Base-by-base conservation (phyloP, 30 jellyfish, hydroid and myxozoan genomes). In the Clytia hemisphaerica region DNA sequence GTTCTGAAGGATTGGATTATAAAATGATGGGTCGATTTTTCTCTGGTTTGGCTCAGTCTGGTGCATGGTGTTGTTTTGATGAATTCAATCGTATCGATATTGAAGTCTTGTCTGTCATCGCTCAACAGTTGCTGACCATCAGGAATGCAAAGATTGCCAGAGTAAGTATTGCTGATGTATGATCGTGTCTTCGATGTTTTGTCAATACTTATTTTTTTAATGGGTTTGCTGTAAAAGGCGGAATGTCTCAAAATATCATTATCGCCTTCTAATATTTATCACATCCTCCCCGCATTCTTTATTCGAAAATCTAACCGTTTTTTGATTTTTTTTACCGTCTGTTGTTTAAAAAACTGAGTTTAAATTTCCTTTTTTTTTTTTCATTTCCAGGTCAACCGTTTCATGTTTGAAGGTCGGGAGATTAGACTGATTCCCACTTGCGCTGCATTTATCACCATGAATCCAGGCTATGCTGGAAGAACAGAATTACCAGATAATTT, bases 61-160 rank as follows among this genome's bases (percentile, higher is more conserved):
- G 98, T 50, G 98, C 98, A 2, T 89, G 98, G 98, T 89, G 95
- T 42, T 89, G 98, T 72, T 89, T 89, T 82, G 98, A 89, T 63
- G 98, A 89, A 64, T 89, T 89, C 78, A 89, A 89, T 75, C 81
- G 98, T 32, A 89, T 89, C n/a, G 98, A 89, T 77, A 89, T 89
- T 33, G 98, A 89, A 76, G 95, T 81, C 29, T 82, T 89, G 42
- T 89, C 98, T 37, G 98, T 89, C 82, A 89, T 89, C 37, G 98
- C 98, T 1, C 98, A 89, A 67, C 98, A 89, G 71, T 83, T 89
- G 67, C 85, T 89, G 25, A 89, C 98, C 25, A 89, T 89, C 34
- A 61, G 98, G 34, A 89, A 89, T 63, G 98, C 98, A 30, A 89
- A 89, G 58, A 46, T 89, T 2, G 87, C 87, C n/a, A 82, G 71